A percentile compares a stretch with the other conserved stretches of the same genome.
Conservation (phyloP, 2,113 vertebrate genomes). For the Vimba vimba region DNA sequence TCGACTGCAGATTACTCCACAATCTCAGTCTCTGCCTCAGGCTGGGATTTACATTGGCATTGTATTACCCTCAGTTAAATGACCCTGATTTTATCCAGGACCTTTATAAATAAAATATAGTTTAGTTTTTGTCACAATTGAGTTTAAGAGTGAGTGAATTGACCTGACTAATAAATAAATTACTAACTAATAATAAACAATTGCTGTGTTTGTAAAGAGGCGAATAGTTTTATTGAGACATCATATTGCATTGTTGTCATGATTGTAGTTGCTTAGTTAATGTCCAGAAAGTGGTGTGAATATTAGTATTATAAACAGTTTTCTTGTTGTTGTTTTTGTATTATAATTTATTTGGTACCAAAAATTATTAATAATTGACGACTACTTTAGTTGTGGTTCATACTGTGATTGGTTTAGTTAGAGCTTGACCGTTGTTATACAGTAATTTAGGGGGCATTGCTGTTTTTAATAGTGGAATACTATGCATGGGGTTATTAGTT, state of each 20-base stretch:
- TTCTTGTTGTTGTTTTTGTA: not conserved
- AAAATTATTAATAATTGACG: not conserved
- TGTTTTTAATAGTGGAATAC: not conserved
- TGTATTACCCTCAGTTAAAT: not conserved
- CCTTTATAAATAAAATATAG: not conserved
- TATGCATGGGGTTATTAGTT: not conserved
- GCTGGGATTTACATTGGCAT: not conserved
- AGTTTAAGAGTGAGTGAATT: not conserved
- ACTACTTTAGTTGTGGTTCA: not conserved
- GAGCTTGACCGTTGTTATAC: not conserved
- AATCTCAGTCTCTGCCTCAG: slow-evolving; percentile 6
- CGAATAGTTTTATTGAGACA: not conserved
- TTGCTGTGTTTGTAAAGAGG: not conserved
- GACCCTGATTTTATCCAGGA: not conserved
- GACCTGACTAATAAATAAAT: not conserved
- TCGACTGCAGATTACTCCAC: slow-evolving; percentile 44
- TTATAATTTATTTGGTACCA: not conserved
- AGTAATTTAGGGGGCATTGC: no score
- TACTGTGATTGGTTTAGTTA: not conserved
- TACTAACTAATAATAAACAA: no score
- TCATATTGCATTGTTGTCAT: slow-evolving; percentile 5
- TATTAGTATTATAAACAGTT: not conserved
- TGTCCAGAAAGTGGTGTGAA: not conserved
- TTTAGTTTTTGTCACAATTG: not conserved
- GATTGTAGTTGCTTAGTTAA: not conserved